A percentile compares a stretch with the other conserved stretches of the same genome.
phyloP scores from a whole-genome alignment of 2,888 invertebrate genomes.

The Rotaria sp. region DNA sequence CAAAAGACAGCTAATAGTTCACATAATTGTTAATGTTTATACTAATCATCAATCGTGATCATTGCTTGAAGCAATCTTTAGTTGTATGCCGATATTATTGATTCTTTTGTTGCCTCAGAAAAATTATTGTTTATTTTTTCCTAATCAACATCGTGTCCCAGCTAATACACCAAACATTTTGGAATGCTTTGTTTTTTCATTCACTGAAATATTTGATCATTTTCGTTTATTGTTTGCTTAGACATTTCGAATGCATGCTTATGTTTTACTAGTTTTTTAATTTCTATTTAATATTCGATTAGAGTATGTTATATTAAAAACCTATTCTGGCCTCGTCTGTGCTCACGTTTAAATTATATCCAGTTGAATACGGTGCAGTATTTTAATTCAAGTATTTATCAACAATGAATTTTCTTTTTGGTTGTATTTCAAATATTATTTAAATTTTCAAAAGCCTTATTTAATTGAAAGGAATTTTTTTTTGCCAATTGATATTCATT shows the following conservation, averaged over 20 bases:
- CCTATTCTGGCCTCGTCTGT: no score
- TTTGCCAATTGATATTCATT: no score
- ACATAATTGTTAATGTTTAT: no score
- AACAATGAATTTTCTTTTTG: slow-evolving; percentile 78
- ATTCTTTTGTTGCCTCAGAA: no score
- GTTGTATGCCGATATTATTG: no score
- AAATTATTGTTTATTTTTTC: no score
- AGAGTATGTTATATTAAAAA: no score
- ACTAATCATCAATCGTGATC: no score
- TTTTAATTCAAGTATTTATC: slow-evolving; percentile 82
- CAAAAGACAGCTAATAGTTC: no score
- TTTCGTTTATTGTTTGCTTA: slow-evolving; percentile 87
- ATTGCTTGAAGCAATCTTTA: no score
- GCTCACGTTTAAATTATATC: slow-evolving; percentile 96
- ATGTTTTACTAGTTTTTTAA: slow-evolving; percentile 73
- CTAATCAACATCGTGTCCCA: slow-evolving; percentile 69
- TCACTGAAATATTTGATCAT: slow-evolving; percentile 99
- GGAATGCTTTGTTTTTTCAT: slow-evolving; percentile 99
- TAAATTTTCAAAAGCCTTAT: no score
- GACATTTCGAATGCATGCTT: slow-evolving; percentile 90
- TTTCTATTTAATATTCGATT: slow-evolving; percentile 66
- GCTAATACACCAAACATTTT: slow-evolving; percentile 90
- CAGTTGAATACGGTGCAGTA: slow-evolving; percentile 85
- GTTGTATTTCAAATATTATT: slow-evolving; percentile 65
- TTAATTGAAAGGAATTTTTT: no score